A percentile compares a stretch with the other conserved stretches of the same genome.
Conservation (phyloP, 2,888 invertebrate species). For the Mactromeris polynyma region DNA sequence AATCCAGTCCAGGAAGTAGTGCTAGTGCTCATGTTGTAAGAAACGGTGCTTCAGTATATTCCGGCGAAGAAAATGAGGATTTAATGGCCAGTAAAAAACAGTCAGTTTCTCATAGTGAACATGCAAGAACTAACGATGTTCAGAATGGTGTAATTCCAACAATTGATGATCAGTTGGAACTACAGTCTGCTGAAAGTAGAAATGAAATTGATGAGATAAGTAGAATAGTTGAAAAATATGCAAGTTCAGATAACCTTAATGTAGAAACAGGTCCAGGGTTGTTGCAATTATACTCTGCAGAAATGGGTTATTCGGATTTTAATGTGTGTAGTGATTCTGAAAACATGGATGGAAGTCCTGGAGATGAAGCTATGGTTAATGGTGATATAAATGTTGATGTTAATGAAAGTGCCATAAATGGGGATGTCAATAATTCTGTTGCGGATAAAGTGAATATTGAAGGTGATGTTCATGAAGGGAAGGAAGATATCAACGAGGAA, state of each 20-base stretch:
- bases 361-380: not conserved
- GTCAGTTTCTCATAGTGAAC: not conserved
- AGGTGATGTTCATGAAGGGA: not conserved
- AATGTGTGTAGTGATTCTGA: not conserved
- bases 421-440: slow-evolving; percentile 20
- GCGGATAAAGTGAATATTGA: not conserved
- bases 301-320: slow-evolving; percentile 23
- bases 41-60: slow-evolving; percentile 27
- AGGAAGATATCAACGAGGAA: not conserved
- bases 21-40: slow-evolving; percentile 33
- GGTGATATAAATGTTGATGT: not conserved
- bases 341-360: not conserved
- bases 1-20: slow-evolving; percentile 56
- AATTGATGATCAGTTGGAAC: not conserved
- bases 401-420: slow-evolving; percentile 14
- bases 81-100: slow-evolving; percentile 10
- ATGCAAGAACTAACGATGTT: not conserved
- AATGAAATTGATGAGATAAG: slow-evolving; percentile 41
- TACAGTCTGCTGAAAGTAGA: not conserved
- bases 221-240: slow-evolving; percentile 38
- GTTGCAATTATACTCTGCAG: slow-evolving; percentile 50
- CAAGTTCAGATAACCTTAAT: slow-evolving; percentile 29
- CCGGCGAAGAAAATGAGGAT: not conserved
- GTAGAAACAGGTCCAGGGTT: slow-evolving; percentile 47
- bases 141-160: not conserved